Base-by-base conservation (phyloP, 2,888 invertebrate genomes). In the Hirtodrosophila duncani region DNA sequence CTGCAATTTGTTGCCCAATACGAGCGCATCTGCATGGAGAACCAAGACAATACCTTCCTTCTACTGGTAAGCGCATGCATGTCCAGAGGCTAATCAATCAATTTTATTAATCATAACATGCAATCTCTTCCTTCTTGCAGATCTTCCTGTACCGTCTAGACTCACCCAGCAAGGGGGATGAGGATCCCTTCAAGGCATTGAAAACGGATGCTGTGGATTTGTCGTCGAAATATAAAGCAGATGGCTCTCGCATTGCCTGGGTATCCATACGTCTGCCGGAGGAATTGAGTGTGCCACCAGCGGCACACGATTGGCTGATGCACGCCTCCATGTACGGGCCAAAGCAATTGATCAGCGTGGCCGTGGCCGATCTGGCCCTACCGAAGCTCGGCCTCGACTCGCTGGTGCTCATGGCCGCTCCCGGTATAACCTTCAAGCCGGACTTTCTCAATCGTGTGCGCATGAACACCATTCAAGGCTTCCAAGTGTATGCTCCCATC, bases 391-490 rank as follows among this genome's bases (percentile, higher is more conserved):
- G 92, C 2, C 86, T 91, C 0, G 94, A 96, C 59, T 91, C 92
- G 71, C 87, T 96, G 5, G 86, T 95, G 50, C 87, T 96, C 59
- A 86, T 94, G 63, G 89, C 90, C 26, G 90, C 91, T 61, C 90
- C 91, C 30, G 89, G 91, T 65, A 90, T 92, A 81, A 92, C 92
- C 71, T 89, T 94, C 66, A 91, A 91, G 71, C 88, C 91, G 33
- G 97, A 97, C 83, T 97, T 96, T 88, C 89, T 98, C 31, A 98
- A 99, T 83, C 89, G 98, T 81, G 94, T 97, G 7, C 91, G 98
- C 52, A 97, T 99, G 95, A 98, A 98, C 87, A 97, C 97, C 2
- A 95, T 99, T 61, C 88, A 89, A 65, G 93, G 93, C 63, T 93
- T 91, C 87, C 98, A 98, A 89, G 91, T 97, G 75, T 99, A 93